Percentiles rank a stretch among this genome's conserved stretches.
These are phyloP conservation scores for Danio choprae DNA, from an alignment of 2,797 vertebrate species.

Conservation along the genomic window DNA sequence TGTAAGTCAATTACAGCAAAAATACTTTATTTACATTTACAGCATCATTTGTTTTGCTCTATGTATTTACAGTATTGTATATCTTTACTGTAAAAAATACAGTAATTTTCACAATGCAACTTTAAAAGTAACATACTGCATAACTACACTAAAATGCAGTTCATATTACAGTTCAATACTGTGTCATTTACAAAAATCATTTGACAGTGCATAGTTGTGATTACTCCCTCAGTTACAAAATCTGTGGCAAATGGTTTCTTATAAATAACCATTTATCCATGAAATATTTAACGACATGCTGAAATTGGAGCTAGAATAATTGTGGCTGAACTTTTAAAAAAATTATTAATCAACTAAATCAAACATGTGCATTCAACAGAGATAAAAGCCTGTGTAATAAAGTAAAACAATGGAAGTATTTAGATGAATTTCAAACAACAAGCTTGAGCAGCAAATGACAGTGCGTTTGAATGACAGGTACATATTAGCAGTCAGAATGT, in stretches of 20 bases:
- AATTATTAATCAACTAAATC: conserved; percentile 1
- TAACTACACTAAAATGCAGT: too few relatives aligned
- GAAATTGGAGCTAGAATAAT: neutral
- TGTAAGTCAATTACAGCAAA: too few relatives aligned
- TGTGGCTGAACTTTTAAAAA: neutral
- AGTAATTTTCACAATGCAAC: too few relatives aligned
- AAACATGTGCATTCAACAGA: neutral
- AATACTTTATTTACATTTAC: too few relatives aligned
- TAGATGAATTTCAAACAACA: neutral
- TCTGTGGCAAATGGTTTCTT: neutral
- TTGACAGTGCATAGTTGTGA: neutral
- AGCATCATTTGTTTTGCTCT: too few relatives aligned
- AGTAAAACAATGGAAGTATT: neutral
- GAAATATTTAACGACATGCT: neutral
- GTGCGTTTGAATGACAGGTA: conserved; percentile 4
- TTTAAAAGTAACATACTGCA: too few relatives aligned
- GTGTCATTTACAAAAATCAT: too few relatives aligned
- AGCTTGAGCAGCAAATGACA: neutral
- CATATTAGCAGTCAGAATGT: conserved; percentile 24
- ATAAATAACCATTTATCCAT: neutral
- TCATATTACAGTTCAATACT: too few relatives aligned
- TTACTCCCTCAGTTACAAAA: neutral
- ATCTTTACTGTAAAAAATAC: too few relatives aligned
- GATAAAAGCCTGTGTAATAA: neutral
- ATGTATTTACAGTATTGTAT: too few relatives aligned